Evolutionary conservation across 2,113 vertebrate species (phyloP), one percentile per base, ranked within the genome.

Genomic region (Perognathus longimembris): DNA sequence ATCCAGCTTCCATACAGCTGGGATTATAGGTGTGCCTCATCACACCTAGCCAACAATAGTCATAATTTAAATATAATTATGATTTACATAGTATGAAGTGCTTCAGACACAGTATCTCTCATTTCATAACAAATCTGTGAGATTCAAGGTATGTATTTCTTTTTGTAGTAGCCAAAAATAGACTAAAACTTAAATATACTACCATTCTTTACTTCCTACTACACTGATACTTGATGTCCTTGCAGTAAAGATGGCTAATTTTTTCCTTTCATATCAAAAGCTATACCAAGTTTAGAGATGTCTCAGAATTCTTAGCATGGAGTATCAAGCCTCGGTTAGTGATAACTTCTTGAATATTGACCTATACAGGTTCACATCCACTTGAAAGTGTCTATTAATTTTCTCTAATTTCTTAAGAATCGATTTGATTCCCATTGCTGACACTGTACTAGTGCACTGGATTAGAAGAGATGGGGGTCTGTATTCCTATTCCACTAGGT

Each of bases 211-310:
- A n/a, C 59, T 86, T 84, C 28, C 40, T 18, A 42, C 18, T 45
- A 28, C 4, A 59, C 30, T 89, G 38, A 11, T 86, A 26, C n/a
- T 80, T 78, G 32, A 76, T 66, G 3, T 84, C 66, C 90, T 74
- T n/a, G 32, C 85, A 79, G 61, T 63, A 71, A 61, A 36, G 38
- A 70, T n/a, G 40, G 42, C 15, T 85, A 34, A 85, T 63, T 36
- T 61, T 66, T n/a, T 69, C 30, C 34, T 93, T 91, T 87, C 87
- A 30, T 64, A 32, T 74, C 30, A 82, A 93, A 91, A 89, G 21
- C 34, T 73, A 75, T 85, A 45, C 42, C 30, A 34, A 92, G 89
- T 73, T 87, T 77, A 92, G 69, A 81, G 63, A 93, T 45, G n/a
- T 9, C 2, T 50, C 11, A 75, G 75, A 77, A 83, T 92, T 83